Conservation (phyloP, 1,140 invertebrate species). For the Thrips palmi region DNA sequence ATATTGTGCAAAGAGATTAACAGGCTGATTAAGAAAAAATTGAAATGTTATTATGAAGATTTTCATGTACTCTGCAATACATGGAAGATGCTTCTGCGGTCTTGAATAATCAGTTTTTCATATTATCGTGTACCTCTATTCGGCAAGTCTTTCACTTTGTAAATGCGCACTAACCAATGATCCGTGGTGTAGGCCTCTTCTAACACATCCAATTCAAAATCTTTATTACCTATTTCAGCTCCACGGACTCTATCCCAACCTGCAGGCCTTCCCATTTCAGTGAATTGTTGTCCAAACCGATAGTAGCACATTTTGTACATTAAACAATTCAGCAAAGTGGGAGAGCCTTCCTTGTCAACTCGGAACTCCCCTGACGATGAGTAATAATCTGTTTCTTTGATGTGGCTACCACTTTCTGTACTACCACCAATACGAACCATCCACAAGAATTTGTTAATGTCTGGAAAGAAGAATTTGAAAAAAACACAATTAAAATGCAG, state of each 20-base stretch:
- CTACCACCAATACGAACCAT: slow-evolving; percentile 97
- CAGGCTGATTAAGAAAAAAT: no score
- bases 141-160: slow-evolving; percentile 79
- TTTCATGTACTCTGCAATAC: no score
- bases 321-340: slow-evolving; percentile 70
- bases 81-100: no score
- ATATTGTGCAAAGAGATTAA: no score
- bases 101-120: no score
- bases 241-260: slow-evolving; percentile 80
- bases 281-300: slow-evolving; percentile 83
- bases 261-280: slow-evolving; percentile 79
- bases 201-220: slow-evolving; percentile 79
- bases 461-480: neutral
- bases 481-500: no score
- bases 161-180: slow-evolving; percentile 89
- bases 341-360: slow-evolving; percentile 78
- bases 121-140: slow-evolving; percentile 72
- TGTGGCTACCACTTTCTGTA: slow-evolving; percentile 83
- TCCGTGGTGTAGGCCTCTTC: slow-evolving; percentile 92
- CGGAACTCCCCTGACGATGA: slow-evolving; percentile 84
- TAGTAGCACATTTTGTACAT: slow-evolving; percentile 98
- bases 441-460: slow-evolving; percentile 96
- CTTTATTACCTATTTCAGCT: slow-evolving; percentile 88
- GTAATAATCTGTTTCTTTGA: slow-evolving; percentile 94
- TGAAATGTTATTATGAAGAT: no score